phyloP scores from a whole-genome alignment of 35 echinoderm and acorn worm species.

The Hemicentrotus pulcherrimus region DNA sequence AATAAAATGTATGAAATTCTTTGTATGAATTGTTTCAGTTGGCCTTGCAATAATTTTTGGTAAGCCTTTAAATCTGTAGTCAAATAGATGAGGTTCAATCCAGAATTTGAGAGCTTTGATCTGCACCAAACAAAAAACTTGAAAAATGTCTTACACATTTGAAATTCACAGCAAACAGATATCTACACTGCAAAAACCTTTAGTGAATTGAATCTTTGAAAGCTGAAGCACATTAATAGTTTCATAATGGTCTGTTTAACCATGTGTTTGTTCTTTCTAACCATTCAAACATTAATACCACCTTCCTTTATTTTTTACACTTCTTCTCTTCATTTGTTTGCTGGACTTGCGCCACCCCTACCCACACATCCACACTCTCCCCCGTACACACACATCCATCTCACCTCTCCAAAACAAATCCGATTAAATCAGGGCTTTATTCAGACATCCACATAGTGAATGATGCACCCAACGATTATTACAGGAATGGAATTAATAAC shows the following conservation, averaged over 20 bases:
- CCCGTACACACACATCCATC: too few species aligned
- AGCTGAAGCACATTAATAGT: background rate
- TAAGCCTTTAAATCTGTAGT: background rate
- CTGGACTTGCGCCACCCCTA: background rate
- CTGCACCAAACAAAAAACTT: background rate
- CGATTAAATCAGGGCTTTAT: background rate
- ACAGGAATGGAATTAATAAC: conserved; percentile 21
- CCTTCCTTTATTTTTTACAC: background rate
- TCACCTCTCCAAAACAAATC: background rate
- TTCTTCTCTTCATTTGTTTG: background rate
- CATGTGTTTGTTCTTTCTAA: background rate
- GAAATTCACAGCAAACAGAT: background rate
- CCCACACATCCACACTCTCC: background rate
- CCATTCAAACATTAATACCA: background rate
- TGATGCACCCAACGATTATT: conserved; percentile 49
- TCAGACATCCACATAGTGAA: conserved; percentile 43
- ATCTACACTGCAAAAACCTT: background rate
- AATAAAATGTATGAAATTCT: background rate
- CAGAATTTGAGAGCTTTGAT: background rate
- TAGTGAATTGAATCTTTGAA: background rate
- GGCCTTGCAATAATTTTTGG: background rate
- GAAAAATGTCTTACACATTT: background rate
- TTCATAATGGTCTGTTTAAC: background rate
- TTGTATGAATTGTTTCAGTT: background rate
- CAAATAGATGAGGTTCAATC: background rate